Conservation (phyloP, 2,113 vertebrate genomes). For the Clarias magur region DNA sequence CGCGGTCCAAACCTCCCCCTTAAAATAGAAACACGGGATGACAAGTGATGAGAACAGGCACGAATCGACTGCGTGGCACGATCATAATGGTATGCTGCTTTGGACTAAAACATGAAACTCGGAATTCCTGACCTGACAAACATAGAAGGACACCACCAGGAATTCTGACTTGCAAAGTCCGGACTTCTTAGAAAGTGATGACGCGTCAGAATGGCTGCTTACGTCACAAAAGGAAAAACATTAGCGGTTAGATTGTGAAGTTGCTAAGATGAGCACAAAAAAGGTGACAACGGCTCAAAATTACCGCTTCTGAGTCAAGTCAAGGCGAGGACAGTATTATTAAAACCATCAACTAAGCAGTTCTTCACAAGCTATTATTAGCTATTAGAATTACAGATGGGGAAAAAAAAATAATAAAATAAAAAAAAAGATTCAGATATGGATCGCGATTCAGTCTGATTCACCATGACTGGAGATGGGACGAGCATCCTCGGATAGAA, state of each 20-base stretch:
- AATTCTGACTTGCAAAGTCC: not conserved
- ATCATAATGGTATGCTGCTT: not conserved
- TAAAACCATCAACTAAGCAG: too few species aligned
- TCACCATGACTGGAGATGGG: too few species aligned
- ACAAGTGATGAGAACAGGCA: not conserved
- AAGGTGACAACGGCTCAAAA: not conserved
- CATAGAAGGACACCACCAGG: not conserved
- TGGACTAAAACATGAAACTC: not conserved
- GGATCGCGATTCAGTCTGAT: too few species aligned
- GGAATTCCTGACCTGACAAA: not conserved
- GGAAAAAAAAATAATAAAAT: too few species aligned
- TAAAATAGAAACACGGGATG: not conserved
- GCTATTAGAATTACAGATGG: not conserved
- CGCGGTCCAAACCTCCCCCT: conserved; percentile 11
- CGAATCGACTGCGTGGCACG: not conserved
- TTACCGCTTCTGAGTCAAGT: not conserved
- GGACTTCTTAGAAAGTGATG: not conserved
- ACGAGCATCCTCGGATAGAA: too few species aligned
- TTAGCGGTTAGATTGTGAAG: not conserved
- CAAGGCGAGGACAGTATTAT: not conserved
- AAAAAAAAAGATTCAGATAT: too few species aligned
- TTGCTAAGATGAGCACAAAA: not conserved
- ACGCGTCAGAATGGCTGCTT: not conserved
- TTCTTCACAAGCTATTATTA: not conserved
- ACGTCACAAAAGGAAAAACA: not conserved